A percentile compares a stretch with the other conserved stretches of the same genome.
Evolutionary conservation across 1,140 invertebrate genomes (phyloP).

Genomic region (Drosophila miranda): DNA sequence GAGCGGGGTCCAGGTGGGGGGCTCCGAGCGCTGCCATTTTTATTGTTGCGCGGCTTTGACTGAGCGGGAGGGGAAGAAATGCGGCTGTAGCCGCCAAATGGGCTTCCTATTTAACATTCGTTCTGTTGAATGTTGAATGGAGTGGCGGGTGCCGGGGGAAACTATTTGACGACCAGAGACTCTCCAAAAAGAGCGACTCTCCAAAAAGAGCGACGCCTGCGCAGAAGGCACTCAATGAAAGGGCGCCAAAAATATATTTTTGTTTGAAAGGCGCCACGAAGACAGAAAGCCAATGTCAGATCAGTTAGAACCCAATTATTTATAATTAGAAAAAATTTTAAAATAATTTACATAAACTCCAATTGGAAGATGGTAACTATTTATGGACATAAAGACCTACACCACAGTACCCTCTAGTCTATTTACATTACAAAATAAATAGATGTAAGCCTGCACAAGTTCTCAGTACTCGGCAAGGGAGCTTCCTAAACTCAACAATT

Average conservation of each 20-base stretch:
- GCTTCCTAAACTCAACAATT: not conserved
- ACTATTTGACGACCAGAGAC: slow-evolving; percentile 18
- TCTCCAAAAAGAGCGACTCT: slow-evolving; percentile 48
- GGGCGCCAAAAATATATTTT: slow-evolving; percentile 51
- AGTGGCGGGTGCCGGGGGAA: not conserved
- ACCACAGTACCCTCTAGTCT: slow-evolving; percentile 4
- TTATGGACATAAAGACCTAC: not conserved
- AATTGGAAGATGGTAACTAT: not conserved
- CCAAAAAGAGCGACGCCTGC: slow-evolving; percentile 66
- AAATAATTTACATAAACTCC: too few relatives aligned
- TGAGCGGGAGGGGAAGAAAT: slow-evolving; percentile 1
- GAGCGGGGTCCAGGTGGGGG: slow-evolving; percentile 1
- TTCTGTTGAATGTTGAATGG: slow-evolving; percentile 14
- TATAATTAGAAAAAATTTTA: not conserved
- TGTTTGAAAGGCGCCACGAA: slow-evolving; percentile 9
- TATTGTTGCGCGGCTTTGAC: slow-evolving; percentile 33
- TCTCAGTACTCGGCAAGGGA: slow-evolving; percentile 16
- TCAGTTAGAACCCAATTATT: not conserved
- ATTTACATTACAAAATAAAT: slow-evolving; percentile 15
- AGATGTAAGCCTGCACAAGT: slow-evolving; percentile 7
- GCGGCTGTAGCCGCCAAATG: slow-evolving; percentile 30
- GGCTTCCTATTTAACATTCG: slow-evolving; percentile 43
- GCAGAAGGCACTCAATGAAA: slow-evolving; percentile 7
- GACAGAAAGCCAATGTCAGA: not conserved
- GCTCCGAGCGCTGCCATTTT: slow-evolving; percentile 66